Percentiles rank a stretch among this genome's conserved stretches.
These are phyloP conservation scores for Netelia fuscicornis DNA, from an alignment of 2,888 invertebrate species.

Conservation along the genomic window DNA sequence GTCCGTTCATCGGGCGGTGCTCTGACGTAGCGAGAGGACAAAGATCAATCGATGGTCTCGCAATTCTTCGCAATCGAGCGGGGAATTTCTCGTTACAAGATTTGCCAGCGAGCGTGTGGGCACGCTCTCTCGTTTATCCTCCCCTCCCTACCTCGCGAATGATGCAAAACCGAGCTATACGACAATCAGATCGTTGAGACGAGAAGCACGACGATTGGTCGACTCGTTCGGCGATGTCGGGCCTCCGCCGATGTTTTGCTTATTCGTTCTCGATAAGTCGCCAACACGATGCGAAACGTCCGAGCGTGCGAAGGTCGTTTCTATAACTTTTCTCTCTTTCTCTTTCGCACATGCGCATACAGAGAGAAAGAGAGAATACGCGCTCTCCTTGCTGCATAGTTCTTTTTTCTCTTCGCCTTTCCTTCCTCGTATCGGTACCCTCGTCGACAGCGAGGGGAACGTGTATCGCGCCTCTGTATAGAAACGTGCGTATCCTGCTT, in stretches of 20 bases:
- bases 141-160: not conserved
- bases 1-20: not conserved
- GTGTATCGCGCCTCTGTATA: slow-evolving; percentile 14
- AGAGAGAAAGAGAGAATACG: not conserved
- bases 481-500: not conserved
- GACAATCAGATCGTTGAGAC: not conserved
- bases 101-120: not conserved
- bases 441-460: too few species aligned
- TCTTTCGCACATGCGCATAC: not conserved
- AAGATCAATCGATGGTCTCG: slow-evolving; percentile 62
- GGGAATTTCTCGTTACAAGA: not conserved
- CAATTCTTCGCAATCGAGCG: slow-evolving; percentile 19
- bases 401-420: slow-evolving; percentile 30
- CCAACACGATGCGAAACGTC: slow-evolving; percentile 12
- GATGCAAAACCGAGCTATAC: not conserved
- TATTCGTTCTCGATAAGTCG: not conserved
- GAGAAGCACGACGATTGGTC: not conserved
- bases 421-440: slow-evolving; percentile 22
- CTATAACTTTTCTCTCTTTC: slow-evolving; percentile 48
- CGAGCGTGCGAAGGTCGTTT: slow-evolving; percentile 71
- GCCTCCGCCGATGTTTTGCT: slow-evolving; percentile 71
- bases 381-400: slow-evolving; percentile 2
- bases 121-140: not conserved
- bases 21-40: slow-evolving; percentile 45
- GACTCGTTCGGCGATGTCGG: slow-evolving; percentile 26